Conservation (phyloP, 2,888 invertebrate species). For the Dryocosmus kuriphilus region DNA sequence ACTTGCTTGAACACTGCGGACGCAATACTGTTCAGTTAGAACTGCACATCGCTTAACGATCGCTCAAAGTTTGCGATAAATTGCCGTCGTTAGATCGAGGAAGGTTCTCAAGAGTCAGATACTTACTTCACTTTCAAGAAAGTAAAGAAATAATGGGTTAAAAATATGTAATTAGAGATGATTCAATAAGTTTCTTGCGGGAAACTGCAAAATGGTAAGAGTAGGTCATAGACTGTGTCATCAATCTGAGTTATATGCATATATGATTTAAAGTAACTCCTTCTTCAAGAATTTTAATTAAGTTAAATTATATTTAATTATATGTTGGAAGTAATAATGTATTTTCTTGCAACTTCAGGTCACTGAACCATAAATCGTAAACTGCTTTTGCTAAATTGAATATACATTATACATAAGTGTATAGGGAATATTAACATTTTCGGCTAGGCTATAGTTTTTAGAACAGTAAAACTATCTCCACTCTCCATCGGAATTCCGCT, state of each 20-base stretch:
- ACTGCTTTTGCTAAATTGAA: neutral
- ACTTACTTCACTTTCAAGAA: neutral
- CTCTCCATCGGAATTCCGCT: constrained; percentile 63
- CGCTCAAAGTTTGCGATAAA: constrained; percentile 60
- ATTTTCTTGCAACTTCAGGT: neutral
- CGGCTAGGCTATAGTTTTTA: neutral
- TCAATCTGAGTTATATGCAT: neutral
- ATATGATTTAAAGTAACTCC: neutral
- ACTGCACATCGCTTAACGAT: constrained; percentile 52
- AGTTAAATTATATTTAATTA: neutral
- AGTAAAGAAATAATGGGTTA: neutral
- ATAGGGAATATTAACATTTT: neutral
- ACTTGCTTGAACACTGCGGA: neutral
- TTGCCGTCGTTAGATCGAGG: constrained; percentile 53
- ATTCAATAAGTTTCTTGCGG: constrained; percentile 3
- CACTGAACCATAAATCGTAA: neutral
- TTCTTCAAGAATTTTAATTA: neutral
- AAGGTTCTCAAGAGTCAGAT: constrained; percentile 30
- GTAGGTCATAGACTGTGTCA: neutral
- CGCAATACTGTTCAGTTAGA: constrained; percentile 44
- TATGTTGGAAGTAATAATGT: too few relatives aligned
- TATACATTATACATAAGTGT: constrained; percentile 1
- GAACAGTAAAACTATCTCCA: constrained; percentile 54
- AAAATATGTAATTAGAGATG: constrained; percentile 1
- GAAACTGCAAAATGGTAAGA: neutral